A percentile compares a stretch with the other conserved stretches of the same genome.
Conservation (phyloP, 2,797 vertebrate species). For the Urophycis tenuis region DNA sequence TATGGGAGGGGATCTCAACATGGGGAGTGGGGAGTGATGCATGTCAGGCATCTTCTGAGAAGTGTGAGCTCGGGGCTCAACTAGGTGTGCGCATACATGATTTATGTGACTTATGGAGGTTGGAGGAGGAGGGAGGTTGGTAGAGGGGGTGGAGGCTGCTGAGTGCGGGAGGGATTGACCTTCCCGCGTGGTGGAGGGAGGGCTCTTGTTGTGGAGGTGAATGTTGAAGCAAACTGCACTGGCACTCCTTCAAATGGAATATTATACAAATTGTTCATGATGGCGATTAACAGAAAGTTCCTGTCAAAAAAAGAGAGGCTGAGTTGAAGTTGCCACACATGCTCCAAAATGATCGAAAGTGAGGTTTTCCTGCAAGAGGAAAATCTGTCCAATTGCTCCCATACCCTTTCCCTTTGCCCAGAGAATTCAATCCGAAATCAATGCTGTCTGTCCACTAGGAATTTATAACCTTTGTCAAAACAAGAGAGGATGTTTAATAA, state of each 20-base stretch:
- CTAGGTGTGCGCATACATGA: constrained; percentile 70
- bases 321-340: neutral
- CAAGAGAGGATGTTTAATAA: constrained; percentile 32
- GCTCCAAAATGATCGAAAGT: constrained; percentile 6
- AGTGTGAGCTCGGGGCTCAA: constrained; percentile 47
- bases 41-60: constrained; percentile 39
- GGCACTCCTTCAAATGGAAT: no score
- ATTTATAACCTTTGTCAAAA: constrained; percentile 53
- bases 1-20: constrained; percentile 37
- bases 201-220: neutral
- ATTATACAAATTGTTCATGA: no score
- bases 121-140: constrained; percentile 35
- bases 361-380: constrained; percentile 39
- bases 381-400: constrained; percentile 41
- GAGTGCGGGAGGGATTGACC: neutral
- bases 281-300: neutral
- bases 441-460: constrained; percentile 40
- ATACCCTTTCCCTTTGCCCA: constrained; percentile 49
- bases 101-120: constrained; percentile 60
- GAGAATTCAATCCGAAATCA: constrained; percentile 54
- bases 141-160: neutral
- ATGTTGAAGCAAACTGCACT: neutral
- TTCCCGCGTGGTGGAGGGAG: neutral
- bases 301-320: neutral
- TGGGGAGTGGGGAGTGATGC: constrained; percentile 37